Conservation (phyloP, 1,140 invertebrate species). For the Drosophila nebulosa region DNA sequence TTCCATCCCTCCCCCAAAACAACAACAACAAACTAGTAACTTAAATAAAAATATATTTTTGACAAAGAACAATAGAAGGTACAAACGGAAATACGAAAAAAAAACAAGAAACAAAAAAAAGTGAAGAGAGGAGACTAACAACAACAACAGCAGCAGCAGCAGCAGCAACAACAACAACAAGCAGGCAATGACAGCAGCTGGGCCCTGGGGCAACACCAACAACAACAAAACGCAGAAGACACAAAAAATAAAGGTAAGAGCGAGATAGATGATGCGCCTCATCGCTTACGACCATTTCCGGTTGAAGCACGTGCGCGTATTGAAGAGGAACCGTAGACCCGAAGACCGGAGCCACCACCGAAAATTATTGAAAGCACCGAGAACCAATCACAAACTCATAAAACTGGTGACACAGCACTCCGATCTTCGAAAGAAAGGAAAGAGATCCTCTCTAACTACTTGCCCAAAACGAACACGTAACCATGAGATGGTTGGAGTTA, state of each 20-base stretch:
- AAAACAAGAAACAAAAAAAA: constrained; percentile 22
- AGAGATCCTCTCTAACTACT: constrained; percentile 43
- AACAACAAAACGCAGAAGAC: not conserved
- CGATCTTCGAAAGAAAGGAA: constrained; percentile 6
- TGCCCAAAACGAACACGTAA: constrained; percentile 70
- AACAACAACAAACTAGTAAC: constrained; percentile 35
- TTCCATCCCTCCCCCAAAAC: not conserved
- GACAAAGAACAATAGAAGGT: constrained; percentile 62
- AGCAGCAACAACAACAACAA: constrained; percentile 13
- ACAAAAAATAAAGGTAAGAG: constrained; percentile 12
- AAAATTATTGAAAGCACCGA: constrained; percentile 26
- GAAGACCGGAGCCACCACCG: constrained; percentile 51
- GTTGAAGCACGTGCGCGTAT: constrained; percentile 76
- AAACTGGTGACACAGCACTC: constrained; percentile 46
- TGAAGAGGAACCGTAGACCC: constrained; percentile 55
- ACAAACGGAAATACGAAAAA: constrained; percentile 67
- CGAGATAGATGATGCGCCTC: constrained; percentile 64
- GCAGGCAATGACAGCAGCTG: constrained; percentile 44
- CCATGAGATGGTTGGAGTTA: not conserved
- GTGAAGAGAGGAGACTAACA: constrained; percentile 16
- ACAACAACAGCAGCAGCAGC: constrained; percentile 17
- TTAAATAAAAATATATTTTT: constrained; percentile 48
- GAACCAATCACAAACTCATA: constrained; percentile 68
- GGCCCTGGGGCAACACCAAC: constrained; percentile 12
- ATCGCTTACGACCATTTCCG: constrained; percentile 74